A percentile compares a stretch with the other conserved stretches of the same genome.
phyloP scores from a whole-genome alignment of 2,888 invertebrate genomes.

The Lepidocyrtoides sp. region DNA sequence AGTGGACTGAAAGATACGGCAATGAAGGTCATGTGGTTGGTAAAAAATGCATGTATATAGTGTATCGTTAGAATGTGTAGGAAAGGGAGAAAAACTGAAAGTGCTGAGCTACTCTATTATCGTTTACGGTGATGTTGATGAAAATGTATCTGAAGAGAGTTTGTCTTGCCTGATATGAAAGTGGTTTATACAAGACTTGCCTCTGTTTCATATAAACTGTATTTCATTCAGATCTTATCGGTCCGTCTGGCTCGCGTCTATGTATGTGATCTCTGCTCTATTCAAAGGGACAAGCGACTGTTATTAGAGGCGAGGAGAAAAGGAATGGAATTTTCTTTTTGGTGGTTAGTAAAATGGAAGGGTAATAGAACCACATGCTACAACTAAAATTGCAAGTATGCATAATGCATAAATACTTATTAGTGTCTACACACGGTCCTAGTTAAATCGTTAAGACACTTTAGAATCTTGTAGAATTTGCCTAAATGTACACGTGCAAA shows the following conservation, averaged over 20 bases:
- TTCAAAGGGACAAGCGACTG: not conserved
- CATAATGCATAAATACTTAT: no score
- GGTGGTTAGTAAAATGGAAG: not conserved
- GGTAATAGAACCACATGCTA: no score
- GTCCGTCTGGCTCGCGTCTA: no score
- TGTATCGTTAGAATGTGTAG: no score
- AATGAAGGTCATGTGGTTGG: slow-evolving; percentile 36
- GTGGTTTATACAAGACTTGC: not conserved
- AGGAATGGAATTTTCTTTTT: not conserved
- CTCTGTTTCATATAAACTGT: not conserved
- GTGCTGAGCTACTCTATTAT: not conserved
- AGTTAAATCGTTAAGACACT: no score
- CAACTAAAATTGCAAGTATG: not conserved
- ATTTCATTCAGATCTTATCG: no score
- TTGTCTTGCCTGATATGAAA: not conserved
- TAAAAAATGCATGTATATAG: no score
- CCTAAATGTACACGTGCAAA: no score
- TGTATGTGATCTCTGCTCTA: not conserved
- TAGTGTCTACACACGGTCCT: no score
- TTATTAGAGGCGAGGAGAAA: not conserved
- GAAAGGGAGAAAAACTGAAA: not conserved
- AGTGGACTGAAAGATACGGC: not conserved
- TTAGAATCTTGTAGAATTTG: no score
- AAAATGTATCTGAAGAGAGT: not conserved
- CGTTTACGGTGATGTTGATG: not conserved